Evolutionary conservation across 2,888 invertebrate species (phyloP).

Genomic region (Nephrotoma appendiculata): DNA sequence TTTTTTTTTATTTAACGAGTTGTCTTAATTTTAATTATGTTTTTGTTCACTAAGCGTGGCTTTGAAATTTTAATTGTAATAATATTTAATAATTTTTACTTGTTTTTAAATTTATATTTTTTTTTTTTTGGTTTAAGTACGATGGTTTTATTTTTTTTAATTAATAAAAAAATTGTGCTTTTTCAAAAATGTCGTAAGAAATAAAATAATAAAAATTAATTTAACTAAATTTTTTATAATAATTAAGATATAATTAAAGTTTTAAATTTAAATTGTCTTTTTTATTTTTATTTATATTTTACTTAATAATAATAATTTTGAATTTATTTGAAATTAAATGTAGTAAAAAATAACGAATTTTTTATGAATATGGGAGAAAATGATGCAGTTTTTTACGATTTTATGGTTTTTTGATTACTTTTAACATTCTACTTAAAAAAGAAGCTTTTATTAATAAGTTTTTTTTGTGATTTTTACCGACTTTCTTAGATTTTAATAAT

Average conservation of each 20-base stretch:
- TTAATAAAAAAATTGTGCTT: background rate
- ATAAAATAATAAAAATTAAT: background rate
- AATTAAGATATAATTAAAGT: background rate
- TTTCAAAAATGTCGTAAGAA: background rate
- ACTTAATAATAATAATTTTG: background rate
- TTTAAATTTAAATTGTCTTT: background rate
- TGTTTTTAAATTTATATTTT: background rate
- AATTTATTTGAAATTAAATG: background rate
- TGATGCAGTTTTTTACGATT: background rate
- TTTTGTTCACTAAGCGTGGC: background rate
- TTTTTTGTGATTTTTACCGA: background rate
- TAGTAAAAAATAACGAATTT: background rate
- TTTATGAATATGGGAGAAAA: background rate
- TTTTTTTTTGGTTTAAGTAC: background rate
- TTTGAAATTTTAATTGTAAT: background rate
- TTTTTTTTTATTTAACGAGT: background rate
- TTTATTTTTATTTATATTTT: background rate
- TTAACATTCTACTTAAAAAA: background rate
- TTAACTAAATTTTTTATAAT: background rate
- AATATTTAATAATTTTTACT: background rate
- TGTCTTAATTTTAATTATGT: background rate
- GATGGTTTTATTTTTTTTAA: background rate
- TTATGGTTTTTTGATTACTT: background rate
- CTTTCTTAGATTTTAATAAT: background rate
- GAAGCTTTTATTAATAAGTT: background rate